phyloP scores from a whole-genome alignment of 2,113 vertebrate genomes.

The Rattus rattus region DNA sequence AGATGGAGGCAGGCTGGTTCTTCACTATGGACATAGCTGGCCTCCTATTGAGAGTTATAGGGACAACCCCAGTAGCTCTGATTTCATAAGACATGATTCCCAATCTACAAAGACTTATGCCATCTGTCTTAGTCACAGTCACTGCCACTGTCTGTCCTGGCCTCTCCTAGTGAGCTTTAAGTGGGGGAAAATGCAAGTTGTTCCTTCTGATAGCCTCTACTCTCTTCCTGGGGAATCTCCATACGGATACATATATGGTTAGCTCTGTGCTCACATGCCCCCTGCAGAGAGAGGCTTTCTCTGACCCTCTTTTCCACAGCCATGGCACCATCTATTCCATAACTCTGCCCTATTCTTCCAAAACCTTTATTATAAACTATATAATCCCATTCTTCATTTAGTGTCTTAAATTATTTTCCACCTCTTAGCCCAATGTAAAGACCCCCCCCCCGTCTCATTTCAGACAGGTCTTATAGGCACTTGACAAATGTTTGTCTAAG shows the following conservation, averaged over 20 bases:
- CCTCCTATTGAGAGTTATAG: neutral
- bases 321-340: too few species aligned
- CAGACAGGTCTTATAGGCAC: too few species aligned
- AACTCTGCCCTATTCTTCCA: neutral
- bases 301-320: neutral
- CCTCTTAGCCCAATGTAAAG: neutral
- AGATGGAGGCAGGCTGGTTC: neutral
- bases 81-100: neutral
- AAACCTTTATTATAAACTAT: neutral
- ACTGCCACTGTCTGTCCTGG: neutral
- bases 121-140: neutral
- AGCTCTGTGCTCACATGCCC: rapidly evolving
- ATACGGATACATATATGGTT: rapidly evolving
- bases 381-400: neutral
- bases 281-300: neutral
- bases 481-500: neutral
- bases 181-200: neutral
- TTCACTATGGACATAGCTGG: neutral
- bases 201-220: neutral
- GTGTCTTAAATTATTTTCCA: neutral
- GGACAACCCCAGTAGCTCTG: neutral
- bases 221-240: neutral
- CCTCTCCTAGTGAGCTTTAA: neutral
- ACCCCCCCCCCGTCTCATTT: neutral
- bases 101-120: neutral